Evolutionary conservation across 2,888 invertebrate genomes (phyloP).

Genomic region (Muschampia plurimacula): DNA sequence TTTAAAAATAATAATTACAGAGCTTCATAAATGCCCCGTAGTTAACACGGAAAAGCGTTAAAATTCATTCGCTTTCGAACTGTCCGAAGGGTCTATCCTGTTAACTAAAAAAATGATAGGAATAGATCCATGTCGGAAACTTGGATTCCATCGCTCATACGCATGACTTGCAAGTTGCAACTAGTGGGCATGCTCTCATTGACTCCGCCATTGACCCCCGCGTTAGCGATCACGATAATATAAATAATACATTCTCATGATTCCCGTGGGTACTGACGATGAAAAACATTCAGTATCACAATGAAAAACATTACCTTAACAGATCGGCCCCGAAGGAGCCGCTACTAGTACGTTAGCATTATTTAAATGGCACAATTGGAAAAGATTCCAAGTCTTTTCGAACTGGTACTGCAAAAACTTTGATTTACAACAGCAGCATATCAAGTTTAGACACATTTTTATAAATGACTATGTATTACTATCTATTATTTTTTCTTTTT

Average conservation of each 20-base stretch:
- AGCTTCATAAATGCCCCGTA: slow-evolving; percentile 29
- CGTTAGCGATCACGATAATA: slow-evolving; percentile 75
- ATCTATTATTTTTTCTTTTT: too few species aligned
- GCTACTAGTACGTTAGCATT: slow-evolving; percentile 54
- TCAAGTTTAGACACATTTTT: background rate
- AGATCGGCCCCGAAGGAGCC: slow-evolving; percentile 71
- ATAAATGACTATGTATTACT: background rate
- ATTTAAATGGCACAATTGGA: slow-evolving; percentile 52
- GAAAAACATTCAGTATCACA: slow-evolving; percentile 61
- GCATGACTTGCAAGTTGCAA: slow-evolving; percentile 83
- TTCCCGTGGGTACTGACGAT: slow-evolving; percentile 68
- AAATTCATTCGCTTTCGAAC: slow-evolving; percentile 13
- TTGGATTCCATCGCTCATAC: slow-evolving; percentile 75
- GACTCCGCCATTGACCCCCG: slow-evolving; percentile 81
- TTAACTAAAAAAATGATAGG: slow-evolving; percentile 32
- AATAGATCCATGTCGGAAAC: slow-evolving; percentile 76
- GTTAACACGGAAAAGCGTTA: slow-evolving; percentile 36
- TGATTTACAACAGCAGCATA: slow-evolving; percentile 9
- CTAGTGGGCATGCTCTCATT: slow-evolving; percentile 78
- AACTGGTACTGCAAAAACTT: slow-evolving; percentile 51
- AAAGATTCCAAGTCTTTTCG: slow-evolving; percentile 45
- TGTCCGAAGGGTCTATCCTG: slow-evolving; percentile 20
- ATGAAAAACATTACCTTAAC: slow-evolving; percentile 63
- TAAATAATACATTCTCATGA: slow-evolving; percentile 76
- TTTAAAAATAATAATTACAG: slow-evolving; percentile 39